Percentiles rank a stretch among this genome's conserved stretches.
phyloP scores from a whole-genome alignment of 2,113 vertebrate genomes.

The Zapus hudsonius region DNA sequence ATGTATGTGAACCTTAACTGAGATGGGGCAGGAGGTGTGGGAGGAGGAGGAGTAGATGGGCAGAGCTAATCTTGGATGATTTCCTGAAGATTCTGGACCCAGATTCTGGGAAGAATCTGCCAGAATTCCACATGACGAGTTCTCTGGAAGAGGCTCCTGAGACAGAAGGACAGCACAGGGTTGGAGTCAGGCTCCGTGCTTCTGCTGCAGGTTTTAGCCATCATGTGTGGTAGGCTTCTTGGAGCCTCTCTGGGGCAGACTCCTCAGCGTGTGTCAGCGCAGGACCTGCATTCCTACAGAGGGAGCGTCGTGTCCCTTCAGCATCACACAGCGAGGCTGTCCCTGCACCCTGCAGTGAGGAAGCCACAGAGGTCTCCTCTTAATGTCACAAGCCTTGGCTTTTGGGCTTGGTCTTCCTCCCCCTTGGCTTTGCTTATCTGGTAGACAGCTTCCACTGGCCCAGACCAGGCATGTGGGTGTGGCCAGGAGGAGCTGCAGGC shows the following conservation, averaged over 20 bases:
- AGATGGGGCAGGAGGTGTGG: not conserved
- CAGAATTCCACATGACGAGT: too few species aligned
- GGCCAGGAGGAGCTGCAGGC: not conserved
- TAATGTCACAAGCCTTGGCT: not conserved
- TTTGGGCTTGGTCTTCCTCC: not conserved
- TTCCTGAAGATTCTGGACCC: not conserved
- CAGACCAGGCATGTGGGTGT: not conserved
- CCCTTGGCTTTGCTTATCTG: not conserved
- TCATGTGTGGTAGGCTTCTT: rapidly evolving
- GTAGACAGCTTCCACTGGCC: not conserved
- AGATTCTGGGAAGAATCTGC: not conserved
- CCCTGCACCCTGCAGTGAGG: not conserved
- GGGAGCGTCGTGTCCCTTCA: not conserved
- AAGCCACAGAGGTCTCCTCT: not conserved
- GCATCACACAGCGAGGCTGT: not conserved
- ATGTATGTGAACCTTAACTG: not conserved
- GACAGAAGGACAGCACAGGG: not conserved
- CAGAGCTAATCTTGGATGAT: not conserved
- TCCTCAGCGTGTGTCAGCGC: rapidly evolving
- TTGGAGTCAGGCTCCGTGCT: not conserved
- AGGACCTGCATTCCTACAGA: too few species aligned
- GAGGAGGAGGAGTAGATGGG: too few species aligned
- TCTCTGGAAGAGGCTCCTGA: rapidly evolving
- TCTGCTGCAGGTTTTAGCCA: not conserved
- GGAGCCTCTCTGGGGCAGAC: rapidly evolving